phyloP scores from a whole-genome alignment of 2,888 invertebrate genomes.

The Dermolepida albohirtum region DNA sequence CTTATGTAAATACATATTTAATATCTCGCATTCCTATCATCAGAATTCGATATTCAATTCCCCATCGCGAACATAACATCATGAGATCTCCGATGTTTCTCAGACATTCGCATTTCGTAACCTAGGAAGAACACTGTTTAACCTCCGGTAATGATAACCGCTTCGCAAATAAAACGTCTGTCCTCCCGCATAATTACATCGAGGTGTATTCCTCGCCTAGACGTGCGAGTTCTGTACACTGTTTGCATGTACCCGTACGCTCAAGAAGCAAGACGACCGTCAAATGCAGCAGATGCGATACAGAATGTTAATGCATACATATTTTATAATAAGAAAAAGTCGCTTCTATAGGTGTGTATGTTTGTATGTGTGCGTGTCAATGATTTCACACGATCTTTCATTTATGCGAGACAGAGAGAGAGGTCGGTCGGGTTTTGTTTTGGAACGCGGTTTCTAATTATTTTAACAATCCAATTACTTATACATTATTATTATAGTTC shows the following conservation, averaged over 20 bases:
- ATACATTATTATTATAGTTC: constrained; percentile 1
- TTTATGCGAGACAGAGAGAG: constrained; percentile 6
- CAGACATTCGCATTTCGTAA: constrained; percentile 17
- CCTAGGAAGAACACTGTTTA: constrained; percentile 8
- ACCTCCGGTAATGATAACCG: constrained; percentile 25
- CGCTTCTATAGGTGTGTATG: not conserved
- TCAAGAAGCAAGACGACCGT: not conserved
- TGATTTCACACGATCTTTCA: constrained; percentile 20
- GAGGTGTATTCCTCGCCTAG: constrained; percentile 17
- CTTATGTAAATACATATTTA: no score
- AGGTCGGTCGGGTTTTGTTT: constrained; percentile 4
- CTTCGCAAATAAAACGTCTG: constrained; percentile 15
- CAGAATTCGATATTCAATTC: no score
- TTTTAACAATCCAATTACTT: constrained; percentile 29
- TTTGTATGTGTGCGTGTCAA: not conserved
- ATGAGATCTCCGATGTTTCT: not conserved
- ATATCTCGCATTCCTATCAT: no score
- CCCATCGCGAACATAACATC: not conserved
- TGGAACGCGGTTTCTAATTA: constrained; percentile 23
- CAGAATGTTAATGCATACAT: constrained; percentile 5
- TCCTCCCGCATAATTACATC: constrained; percentile 22
- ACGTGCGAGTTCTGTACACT: not conserved
- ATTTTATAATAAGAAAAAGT: constrained; percentile 15
- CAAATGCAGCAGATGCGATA: constrained; percentile 4
- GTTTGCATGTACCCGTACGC: not conserved